A percentile compares a stretch with the other conserved stretches of the same genome.
These are phyloP conservation scores for Rissa tridactyla DNA, from an alignment of 2,113 vertebrate genomes.

Conservation along the genomic window DNA sequence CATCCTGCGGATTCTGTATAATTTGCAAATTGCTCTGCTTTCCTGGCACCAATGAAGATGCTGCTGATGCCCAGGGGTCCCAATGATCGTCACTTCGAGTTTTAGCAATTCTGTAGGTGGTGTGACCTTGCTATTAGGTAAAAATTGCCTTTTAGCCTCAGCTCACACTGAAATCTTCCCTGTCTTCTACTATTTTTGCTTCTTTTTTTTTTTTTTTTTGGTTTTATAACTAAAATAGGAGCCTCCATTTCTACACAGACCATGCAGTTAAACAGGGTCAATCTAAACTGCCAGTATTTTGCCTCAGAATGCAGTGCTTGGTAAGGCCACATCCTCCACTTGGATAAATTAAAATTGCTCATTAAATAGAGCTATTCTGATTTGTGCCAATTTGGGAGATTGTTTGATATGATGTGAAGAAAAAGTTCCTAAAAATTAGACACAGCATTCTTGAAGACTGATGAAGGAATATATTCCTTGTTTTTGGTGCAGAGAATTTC, in stretches of 20 bases:
- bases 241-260: neutral
- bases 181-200: neutral
- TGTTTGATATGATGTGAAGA: neutral
- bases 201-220: neutral
- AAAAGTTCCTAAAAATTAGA: neutral
- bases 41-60: neutral
- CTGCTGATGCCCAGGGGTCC: neutral
- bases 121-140: neutral
- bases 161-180: neutral
- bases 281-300: neutral
- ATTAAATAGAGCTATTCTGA: neutral
- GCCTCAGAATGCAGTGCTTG: neutral
- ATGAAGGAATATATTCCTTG: neutral
- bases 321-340: neutral
- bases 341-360: neutral
- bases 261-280: neutral
- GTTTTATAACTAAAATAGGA: neutral
- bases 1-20: neutral
- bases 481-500: neutral
- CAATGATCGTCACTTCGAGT: neutral
- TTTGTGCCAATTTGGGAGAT: neutral
- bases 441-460: neutral
- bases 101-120: neutral
- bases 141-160: neutral
- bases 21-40: neutral